Evolutionary conservation across 1,140 invertebrate genomes (phyloP).

Genomic region (Caenorhabditis inopinata): DNA sequence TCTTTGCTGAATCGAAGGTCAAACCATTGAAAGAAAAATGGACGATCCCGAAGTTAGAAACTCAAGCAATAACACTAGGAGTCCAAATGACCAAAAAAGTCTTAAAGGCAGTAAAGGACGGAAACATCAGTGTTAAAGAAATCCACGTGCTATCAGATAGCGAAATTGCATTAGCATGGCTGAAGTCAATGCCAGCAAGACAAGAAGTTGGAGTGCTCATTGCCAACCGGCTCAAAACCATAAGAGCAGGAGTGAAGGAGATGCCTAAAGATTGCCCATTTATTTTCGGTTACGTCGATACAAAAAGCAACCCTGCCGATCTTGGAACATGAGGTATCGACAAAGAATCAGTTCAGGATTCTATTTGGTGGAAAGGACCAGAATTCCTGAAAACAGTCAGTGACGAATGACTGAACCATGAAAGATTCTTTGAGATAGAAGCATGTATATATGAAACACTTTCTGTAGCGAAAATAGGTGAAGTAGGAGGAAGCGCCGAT

Average conservation of each 20-base stretch:
- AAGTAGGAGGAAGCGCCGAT: neutral
- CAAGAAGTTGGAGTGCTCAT: neutral
- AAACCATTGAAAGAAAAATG: no score
- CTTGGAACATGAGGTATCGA: slow-evolving; percentile 3
- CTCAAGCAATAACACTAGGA: no score
- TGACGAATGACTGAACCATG: neutral
- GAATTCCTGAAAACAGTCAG: neutral
- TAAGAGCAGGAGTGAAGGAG: no score
- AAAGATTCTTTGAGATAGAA: no score
- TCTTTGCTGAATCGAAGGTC: no score
- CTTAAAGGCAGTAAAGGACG: neutral
- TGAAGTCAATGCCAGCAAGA: neutral
- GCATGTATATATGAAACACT: neutral
- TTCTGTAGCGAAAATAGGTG: neutral
- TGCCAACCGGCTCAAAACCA: neutral
- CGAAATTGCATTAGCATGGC: no score
- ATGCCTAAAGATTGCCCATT: no score
- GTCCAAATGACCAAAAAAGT: no score
- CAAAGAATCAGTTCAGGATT: neutral
- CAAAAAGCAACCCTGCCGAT: slow-evolving; percentile 31
- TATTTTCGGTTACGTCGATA: no score
- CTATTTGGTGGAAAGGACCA: no score
- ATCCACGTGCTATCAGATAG: neutral
- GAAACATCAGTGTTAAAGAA: neutral
- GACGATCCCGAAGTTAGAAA: no score